Evolutionary conservation across 2,113 vertebrate genomes (phyloP).

Genomic region (Eulacestoma nigropectus): DNA sequence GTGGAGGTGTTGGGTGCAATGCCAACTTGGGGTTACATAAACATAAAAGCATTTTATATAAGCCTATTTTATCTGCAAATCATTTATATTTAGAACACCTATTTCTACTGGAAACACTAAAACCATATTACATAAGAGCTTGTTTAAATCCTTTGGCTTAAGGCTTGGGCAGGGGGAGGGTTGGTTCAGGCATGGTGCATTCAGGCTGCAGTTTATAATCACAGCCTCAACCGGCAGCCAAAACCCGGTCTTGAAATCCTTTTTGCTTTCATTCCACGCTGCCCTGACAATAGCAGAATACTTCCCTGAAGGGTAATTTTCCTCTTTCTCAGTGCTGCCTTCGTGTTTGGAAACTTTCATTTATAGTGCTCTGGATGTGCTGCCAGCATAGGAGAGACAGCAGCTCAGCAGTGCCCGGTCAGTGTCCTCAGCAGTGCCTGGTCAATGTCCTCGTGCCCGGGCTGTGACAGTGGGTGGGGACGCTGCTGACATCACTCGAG

Average conservation of each 20-base stretch:
- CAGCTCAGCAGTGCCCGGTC: neutral
- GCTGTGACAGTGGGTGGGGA: neutral
- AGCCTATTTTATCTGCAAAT: constrained; percentile 54
- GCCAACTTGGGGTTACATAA: constrained; percentile 24
- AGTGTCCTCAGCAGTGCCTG: neutral
- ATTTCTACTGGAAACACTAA: constrained; percentile 56
- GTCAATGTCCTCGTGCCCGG: accelerated
- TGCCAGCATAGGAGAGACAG: neutral
- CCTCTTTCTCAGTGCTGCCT: neutral
- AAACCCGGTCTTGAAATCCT: neutral
- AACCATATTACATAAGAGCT: constrained; percentile 43
- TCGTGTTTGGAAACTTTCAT: neutral
- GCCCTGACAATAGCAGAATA: neutral
- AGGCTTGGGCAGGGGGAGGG: constrained; percentile 23
- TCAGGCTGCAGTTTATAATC: neutral
- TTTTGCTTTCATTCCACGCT: neutral
- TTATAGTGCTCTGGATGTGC: neutral
- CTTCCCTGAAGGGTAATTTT: neutral
- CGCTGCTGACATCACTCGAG: neutral
- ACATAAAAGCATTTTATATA: constrained; percentile 39
- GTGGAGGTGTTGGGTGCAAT: neutral
- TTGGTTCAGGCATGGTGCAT: neutral
- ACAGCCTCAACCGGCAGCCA: neutral
- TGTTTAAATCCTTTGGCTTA: constrained; percentile 56
- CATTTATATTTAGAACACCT: constrained; percentile 61